Conservation (phyloP, 2,888 invertebrate species). For the Criorhina ranunculi region DNA sequence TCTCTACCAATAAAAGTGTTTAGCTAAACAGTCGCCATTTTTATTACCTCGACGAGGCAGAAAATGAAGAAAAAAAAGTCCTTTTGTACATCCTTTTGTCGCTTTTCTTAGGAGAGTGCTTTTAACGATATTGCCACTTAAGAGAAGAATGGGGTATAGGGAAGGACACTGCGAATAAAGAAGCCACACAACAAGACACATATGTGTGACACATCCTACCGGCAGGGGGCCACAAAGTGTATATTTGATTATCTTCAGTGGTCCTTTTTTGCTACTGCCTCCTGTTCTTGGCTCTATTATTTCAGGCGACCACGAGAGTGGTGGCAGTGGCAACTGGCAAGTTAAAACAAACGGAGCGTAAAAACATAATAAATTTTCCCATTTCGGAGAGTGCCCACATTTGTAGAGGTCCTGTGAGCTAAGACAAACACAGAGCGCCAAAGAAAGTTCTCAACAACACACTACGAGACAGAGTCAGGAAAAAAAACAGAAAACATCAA, state of each 20-base stretch:
- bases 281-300: slow-evolving; percentile 44
- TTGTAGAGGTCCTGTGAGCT: slow-evolving; percentile 37
- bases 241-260: slow-evolving; percentile 73
- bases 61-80: slow-evolving; percentile 47
- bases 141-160: slow-evolving; percentile 59
- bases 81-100: slow-evolving; percentile 70
- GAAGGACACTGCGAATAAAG: slow-evolving; percentile 17
- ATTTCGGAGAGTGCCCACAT: slow-evolving; percentile 69
- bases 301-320: slow-evolving; percentile 36
- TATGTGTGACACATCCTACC: slow-evolving; percentile 70
- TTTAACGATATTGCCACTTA: slow-evolving; percentile 77
- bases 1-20: slow-evolving; percentile 74
- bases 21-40: slow-evolving; percentile 77
- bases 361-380: slow-evolving; percentile 76
- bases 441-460: slow-evolving; percentile 33
- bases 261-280: slow-evolving; percentile 26
- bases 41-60: slow-evolving; percentile 62
- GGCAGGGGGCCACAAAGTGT: slow-evolving; percentile 70
- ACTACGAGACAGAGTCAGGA: slow-evolving; percentile 22
- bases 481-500: slow-evolving; percentile 70
- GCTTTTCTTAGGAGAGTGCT: slow-evolving; percentile 70
- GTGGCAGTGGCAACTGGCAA: slow-evolving; percentile 34
- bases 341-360: slow-evolving; percentile 72
- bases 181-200: slow-evolving; percentile 66
- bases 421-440: slow-evolving; percentile 46